Percentiles rank a stretch among this genome's conserved stretches.
phyloP scores from a whole-genome alignment of 53 echinoderm and acorn worm species.

The Luidia sarsii region DNA sequence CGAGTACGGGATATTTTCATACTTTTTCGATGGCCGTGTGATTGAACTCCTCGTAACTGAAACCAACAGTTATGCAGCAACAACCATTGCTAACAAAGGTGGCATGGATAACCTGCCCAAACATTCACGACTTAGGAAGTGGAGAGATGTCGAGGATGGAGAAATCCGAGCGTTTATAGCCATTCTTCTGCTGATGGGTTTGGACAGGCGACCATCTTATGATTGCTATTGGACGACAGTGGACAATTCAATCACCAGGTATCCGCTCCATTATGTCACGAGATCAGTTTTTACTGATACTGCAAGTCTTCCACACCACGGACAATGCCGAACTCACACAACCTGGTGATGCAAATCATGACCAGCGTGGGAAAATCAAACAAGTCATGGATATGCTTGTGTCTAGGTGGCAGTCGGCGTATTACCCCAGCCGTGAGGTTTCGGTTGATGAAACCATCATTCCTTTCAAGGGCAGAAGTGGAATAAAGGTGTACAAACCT shows the following conservation, averaged over 20 bases:
- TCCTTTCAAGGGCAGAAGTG: slow-evolving; percentile 16
- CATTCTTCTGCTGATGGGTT: too few relatives aligned
- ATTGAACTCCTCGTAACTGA: slow-evolving; percentile 13
- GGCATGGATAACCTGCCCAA: slow-evolving; percentile 1
- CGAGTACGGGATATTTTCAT: too few relatives aligned
- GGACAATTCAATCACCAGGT: not conserved
- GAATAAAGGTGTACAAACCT: slow-evolving; percentile 26
- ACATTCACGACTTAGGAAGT: not conserved
- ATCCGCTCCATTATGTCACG: slow-evolving; percentile 2
- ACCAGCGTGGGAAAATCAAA: not conserved
- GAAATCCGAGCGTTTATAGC: too few relatives aligned
- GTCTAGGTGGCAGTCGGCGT: not conserved
- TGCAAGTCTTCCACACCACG: too few relatives aligned
- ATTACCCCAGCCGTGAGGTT: slow-evolving; percentile 29
- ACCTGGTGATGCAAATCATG: not conserved
- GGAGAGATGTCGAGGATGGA: slow-evolving; percentile 20
- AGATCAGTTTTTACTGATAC: too few relatives aligned
- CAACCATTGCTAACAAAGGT: not conserved
- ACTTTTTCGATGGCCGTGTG: slow-evolving; percentile 3
- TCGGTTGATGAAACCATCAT: slow-evolving; percentile 31
- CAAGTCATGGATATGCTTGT: not conserved
- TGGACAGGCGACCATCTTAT: too few relatives aligned
- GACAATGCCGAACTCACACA: slow-evolving; percentile 5
- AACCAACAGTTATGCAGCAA: slow-evolving; percentile 32
- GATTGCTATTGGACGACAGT: slow-evolving; percentile 10